phyloP scores from a whole-genome alignment of 2,888 invertebrate species.

The Carpatolechia fugitivella region DNA sequence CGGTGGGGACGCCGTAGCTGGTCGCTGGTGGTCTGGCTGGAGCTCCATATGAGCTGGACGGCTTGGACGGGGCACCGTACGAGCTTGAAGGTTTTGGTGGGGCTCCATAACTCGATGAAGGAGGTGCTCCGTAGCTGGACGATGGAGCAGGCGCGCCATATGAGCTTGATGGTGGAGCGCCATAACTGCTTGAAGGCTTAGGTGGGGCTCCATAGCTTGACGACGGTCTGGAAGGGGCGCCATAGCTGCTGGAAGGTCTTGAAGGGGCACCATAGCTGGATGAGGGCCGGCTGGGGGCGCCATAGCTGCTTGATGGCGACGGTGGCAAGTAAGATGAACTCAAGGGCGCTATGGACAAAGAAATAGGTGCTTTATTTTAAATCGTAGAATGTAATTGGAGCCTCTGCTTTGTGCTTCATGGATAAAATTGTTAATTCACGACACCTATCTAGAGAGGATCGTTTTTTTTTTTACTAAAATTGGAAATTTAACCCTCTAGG shows the following conservation, averaged over 20 bases:
- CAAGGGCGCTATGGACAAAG: slow-evolving; percentile 70
- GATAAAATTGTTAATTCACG: too few relatives aligned
- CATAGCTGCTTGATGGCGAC: slow-evolving; percentile 35
- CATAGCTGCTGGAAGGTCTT: slow-evolving; percentile 41
- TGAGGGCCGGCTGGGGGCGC: slow-evolving; percentile 44
- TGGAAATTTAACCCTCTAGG: too few relatives aligned
- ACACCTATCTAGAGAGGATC: too few relatives aligned
- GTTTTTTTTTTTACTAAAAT: too few relatives aligned
- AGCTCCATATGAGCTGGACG: slow-evolving; percentile 44
- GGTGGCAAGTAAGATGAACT: slow-evolving; percentile 81
- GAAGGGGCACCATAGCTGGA: slow-evolving; percentile 62
- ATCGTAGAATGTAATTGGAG: slow-evolving; percentile 10
- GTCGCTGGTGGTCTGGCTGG: slow-evolving; percentile 68
- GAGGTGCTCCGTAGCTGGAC: slow-evolving; percentile 60
- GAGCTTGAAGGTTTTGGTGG: slow-evolving; percentile 61
- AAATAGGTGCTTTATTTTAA: slow-evolving; percentile 30
- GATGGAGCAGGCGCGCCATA: slow-evolving; percentile 55
- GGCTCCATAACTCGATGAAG: slow-evolving; percentile 51
- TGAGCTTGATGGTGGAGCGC: slow-evolving; percentile 56
- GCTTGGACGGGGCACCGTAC: slow-evolving; percentile 71
- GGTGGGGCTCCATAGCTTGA: slow-evolving; percentile 47
- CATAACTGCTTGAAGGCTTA: slow-evolving; percentile 65
- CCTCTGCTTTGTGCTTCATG: background rate
- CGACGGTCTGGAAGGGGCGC: slow-evolving; percentile 42
- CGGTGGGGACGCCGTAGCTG: slow-evolving; percentile 76